These are phyloP conservation scores for Alosa alosa DNA, from an alignment of 2,113 vertebrate genomes.

Conservation along the genomic window DNA sequence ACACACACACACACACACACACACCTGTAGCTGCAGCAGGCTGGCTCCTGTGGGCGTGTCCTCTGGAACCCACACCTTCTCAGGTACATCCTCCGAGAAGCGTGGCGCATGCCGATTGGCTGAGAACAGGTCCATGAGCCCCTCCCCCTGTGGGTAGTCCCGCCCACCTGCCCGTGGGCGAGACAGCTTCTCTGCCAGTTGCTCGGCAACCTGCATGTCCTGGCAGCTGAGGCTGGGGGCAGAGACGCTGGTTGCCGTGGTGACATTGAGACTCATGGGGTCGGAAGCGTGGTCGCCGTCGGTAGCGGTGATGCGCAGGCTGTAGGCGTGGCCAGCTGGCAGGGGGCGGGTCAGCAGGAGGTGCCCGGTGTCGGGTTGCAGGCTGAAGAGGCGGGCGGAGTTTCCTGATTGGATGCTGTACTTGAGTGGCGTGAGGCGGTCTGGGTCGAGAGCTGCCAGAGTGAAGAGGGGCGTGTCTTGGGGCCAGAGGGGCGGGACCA, in stretches of 20 bases:
- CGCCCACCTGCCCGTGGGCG: conserved; percentile 79
- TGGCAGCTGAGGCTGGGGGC: conserved; percentile 86
- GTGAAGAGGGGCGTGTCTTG: conserved; percentile 88
- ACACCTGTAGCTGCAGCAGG: conserved; percentile 84
- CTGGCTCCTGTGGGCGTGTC: conserved; percentile 81
- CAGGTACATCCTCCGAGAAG: conserved; percentile 91
- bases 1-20: background rate
- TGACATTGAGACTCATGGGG: conserved; percentile 93
- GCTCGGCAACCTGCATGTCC: conserved; percentile 92
- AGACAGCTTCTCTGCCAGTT: conserved; percentile 86
- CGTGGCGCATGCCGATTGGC: conserved; percentile 90
- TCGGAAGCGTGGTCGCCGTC: conserved; percentile 95
- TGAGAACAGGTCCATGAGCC: conserved; percentile 92
- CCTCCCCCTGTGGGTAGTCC: conserved; percentile 86
- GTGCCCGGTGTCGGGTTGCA: conserved; percentile 94
- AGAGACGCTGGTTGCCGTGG: conserved; percentile 80
- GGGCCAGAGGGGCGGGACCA: conserved; percentile 86
- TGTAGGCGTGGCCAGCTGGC: conserved; percentile 77
- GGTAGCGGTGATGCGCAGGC: conserved; percentile 90
- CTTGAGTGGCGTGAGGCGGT: conserved; percentile 91
- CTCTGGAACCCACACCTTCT: conserved; percentile 84
- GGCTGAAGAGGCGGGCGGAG: conserved; percentile 86
- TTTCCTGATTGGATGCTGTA: conserved; percentile 97
- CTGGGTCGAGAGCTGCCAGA: conserved; percentile 94
- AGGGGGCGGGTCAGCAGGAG: conserved; percentile 79